These are phyloP conservation scores for Procavia capensis DNA, from an alignment of 2,113 vertebrate genomes.

Conservation along the genomic window DNA sequence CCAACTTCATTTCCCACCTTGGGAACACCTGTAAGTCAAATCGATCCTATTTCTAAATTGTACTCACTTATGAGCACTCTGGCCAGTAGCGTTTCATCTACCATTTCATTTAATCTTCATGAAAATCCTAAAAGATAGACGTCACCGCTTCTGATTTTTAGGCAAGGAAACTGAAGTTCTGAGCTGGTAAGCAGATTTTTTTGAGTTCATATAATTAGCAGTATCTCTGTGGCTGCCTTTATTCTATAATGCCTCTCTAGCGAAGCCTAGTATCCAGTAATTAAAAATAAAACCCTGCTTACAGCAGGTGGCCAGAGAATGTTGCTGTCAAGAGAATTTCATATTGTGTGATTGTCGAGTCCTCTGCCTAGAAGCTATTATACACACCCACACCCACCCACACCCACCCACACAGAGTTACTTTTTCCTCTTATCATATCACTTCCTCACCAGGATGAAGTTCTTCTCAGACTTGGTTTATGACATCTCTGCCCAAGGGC, in stretches of 20 bases:
- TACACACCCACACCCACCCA: no score
- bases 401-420: not conserved
- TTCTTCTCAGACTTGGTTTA: not conserved
- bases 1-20: not conserved
- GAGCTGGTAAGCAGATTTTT: not conserved
- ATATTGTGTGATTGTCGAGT: not conserved
- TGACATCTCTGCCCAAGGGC: not conserved
- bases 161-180: conserved; percentile 17
- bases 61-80: not conserved
- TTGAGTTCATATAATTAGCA: not conserved
- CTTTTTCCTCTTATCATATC: not conserved
- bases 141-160: not conserved
- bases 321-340: not conserved
- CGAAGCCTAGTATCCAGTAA: not conserved
- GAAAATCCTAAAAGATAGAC: not conserved
- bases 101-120: not conserved
- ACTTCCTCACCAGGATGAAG: not conserved
- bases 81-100: not conserved
- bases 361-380: not conserved
- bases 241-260: not conserved
- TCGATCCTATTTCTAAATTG: not conserved
- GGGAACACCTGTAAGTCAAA: not conserved
- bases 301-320: not conserved
- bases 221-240: not conserved
- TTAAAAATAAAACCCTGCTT: not conserved